Conservation (phyloP, 2,888 invertebrate genomes). For the Poecilus cupreus region DNA sequence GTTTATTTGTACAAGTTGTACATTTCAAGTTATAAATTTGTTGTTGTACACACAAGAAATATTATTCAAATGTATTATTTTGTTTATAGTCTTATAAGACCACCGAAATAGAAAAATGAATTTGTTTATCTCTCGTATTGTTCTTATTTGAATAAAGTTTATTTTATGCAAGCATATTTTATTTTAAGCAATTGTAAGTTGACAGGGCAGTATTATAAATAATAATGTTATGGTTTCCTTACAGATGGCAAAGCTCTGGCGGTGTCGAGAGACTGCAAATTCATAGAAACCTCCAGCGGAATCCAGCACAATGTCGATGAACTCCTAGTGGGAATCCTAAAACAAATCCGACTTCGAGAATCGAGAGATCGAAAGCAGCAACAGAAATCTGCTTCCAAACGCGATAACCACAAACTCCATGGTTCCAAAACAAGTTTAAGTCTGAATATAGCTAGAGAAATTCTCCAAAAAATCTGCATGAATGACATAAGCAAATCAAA, state of each 20-base stretch:
- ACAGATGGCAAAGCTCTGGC: conserved; percentile 95
- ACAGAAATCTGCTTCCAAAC: conserved; percentile 68
- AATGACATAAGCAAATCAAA: conserved; percentile 90
- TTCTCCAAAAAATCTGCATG: conserved; percentile 89
- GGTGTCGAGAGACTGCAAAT: conserved; percentile 91
- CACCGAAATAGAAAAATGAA: too few species aligned
- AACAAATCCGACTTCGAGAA: conserved; percentile 89
- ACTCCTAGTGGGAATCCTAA: conserved; percentile 92
- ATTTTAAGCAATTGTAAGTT: too few species aligned
- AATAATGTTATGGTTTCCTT: too few species aligned
- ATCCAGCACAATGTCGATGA: conserved; percentile 98
- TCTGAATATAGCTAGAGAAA: conserved; percentile 86
- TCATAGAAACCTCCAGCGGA: conserved; percentile 96
- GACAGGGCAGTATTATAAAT: too few species aligned
- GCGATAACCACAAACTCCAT: conserved; percentile 77
- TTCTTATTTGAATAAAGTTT: too few species aligned
- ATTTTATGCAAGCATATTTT: too few species aligned
- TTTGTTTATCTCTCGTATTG: too few species aligned
- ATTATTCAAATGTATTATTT: too few species aligned
- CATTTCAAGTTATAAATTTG: too few species aligned
- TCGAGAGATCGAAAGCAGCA: conserved; percentile 82
- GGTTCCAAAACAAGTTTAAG: conserved; percentile 88
- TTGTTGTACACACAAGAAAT: too few species aligned
- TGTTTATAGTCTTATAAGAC: too few species aligned
- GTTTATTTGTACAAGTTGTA: too few species aligned